Percentiles rank a stretch among this genome's conserved stretches.
phyloP scores from a whole-genome alignment of 2,113 vertebrate genomes.

The Oryzias woworae region DNA sequence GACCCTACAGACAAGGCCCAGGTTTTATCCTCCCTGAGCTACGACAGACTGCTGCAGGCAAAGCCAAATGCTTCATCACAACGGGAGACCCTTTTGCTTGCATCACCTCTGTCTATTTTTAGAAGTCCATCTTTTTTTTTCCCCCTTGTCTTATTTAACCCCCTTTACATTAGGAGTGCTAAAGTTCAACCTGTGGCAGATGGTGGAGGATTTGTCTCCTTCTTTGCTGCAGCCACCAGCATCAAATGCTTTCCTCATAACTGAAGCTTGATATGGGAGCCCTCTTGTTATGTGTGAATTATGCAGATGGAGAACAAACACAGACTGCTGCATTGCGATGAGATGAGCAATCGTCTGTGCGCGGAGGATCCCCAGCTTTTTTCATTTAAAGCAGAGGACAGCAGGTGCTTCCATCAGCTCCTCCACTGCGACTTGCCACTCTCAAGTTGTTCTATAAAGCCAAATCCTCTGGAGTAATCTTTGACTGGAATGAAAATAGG shows the following conservation, averaged over 20 bases:
- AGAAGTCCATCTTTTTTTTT: conserved; percentile 62
- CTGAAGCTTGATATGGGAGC: background rate
- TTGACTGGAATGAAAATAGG: conserved; percentile 47
- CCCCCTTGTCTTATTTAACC: conserved; percentile 21
- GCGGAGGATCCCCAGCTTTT: conserved; percentile 36
- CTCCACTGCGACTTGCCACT: conserved; percentile 19
- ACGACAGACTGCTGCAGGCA: conserved; percentile 70
- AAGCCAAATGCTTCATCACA: conserved; percentile 59
- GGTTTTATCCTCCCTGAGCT: conserved; percentile 63
- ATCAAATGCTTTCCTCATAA: conserved; percentile 6
- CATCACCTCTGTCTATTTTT: conserved; percentile 78
- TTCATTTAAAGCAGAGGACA: conserved; percentile 27
- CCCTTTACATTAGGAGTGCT: conserved; percentile 17
- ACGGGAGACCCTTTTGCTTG: conserved; percentile 71
- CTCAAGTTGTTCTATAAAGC: conserved; percentile 47
- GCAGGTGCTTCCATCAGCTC: conserved; percentile 40
- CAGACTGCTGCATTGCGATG: conserved; percentile 26
- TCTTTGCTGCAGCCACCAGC: background rate
- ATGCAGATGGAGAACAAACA: conserved; percentile 40
- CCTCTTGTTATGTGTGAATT: conserved; percentile 23
- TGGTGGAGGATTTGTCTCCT: background rate
- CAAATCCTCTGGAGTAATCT: conserved; percentile 52
- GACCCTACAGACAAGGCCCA: conserved; percentile 61
- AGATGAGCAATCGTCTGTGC: conserved; percentile 29
- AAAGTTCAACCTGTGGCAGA: conserved; percentile 36